These are phyloP conservation scores for Enteromius mattozi DNA, from an alignment of 2,797 vertebrate genomes.

Conservation along the genomic window DNA sequence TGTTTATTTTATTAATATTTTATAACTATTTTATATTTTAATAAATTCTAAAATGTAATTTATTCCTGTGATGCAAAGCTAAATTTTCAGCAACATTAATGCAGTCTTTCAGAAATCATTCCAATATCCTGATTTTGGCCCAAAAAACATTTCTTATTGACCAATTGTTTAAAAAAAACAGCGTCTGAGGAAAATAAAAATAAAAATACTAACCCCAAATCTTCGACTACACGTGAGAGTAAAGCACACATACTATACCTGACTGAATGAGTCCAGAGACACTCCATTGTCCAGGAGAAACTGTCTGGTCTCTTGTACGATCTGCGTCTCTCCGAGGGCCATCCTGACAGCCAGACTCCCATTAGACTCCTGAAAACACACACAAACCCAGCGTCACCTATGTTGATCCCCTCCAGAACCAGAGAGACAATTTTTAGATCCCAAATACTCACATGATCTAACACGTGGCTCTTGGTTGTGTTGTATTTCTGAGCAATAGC, in stretches of 20 bases:
- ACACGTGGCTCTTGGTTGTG: constrained; percentile 92
- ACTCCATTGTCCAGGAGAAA: constrained; percentile 90
- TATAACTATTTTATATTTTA: not conserved
- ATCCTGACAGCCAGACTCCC: constrained; percentile 94
- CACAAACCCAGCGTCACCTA: not conserved
- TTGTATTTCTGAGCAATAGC: constrained; percentile 94
- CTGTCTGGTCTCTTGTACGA: constrained; percentile 91
- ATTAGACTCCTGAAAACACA: constrained; percentile 82
- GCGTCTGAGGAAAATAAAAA: no score
- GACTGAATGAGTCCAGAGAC: constrained; percentile 94
- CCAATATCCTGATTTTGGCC: no score
- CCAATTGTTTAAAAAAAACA: not conserved
- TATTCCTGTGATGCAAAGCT: not conserved
- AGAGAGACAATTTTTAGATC: not conserved
- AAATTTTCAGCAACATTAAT: constrained; percentile 5
- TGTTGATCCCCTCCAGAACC: not conserved
- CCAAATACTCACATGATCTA: constrained; percentile 88
- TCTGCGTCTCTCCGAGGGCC: constrained; percentile 94
- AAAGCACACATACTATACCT: constrained; percentile 76
- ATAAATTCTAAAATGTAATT: not conserved
- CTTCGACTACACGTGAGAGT: not conserved
- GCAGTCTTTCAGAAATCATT: no score
- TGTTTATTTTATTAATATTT: no score
- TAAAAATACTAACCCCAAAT: not conserved
- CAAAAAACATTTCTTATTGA: not conserved